phyloP scores from a whole-genome alignment of 2,888 invertebrate species.

The Exocentrus adspersus region DNA sequence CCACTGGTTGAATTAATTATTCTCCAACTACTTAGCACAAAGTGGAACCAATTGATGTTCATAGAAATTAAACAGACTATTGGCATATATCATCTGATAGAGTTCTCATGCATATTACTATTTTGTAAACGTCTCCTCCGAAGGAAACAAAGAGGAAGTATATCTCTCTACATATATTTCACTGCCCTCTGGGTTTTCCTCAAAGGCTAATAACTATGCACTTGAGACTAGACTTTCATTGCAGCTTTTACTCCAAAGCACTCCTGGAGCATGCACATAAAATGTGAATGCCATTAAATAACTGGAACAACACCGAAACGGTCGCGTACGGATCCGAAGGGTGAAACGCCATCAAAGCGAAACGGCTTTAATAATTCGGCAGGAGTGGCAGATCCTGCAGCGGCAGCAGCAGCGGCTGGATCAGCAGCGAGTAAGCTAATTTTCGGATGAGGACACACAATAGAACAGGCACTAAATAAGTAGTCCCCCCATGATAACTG shows the following conservation, averaged over 20 bases:
- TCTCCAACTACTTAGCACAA: no score
- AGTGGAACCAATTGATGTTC: no score
- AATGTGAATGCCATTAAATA: neutral
- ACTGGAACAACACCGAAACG: conserved; percentile 11
- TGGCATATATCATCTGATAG: no score
- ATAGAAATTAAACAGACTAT: no score
- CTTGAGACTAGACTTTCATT: neutral
- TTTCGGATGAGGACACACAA: conserved; percentile 56
- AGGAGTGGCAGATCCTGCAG: conserved; percentile 11
- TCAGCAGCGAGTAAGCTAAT: conserved; percentile 51
- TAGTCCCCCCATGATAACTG: conserved; percentile 55
- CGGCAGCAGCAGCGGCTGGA: conserved; percentile 18
- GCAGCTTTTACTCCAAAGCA: neutral
- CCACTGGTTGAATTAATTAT: no score
- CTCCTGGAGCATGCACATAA: neutral
- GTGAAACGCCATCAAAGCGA: conserved; percentile 42
- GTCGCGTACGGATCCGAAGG: conserved; percentile 29
- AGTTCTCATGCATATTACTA: no score
- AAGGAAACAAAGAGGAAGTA: no score
- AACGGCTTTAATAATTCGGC: conserved; percentile 35
- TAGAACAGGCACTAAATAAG: conserved; percentile 60
- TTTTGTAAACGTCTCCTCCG: no score
- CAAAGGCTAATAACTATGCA: neutral
- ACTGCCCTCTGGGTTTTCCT: no score
- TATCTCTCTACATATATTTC: no score